These are phyloP conservation scores for Zygothrica quintamaculata DNA, from an alignment of 2,888 invertebrate species.

Conservation along the genomic window DNA sequence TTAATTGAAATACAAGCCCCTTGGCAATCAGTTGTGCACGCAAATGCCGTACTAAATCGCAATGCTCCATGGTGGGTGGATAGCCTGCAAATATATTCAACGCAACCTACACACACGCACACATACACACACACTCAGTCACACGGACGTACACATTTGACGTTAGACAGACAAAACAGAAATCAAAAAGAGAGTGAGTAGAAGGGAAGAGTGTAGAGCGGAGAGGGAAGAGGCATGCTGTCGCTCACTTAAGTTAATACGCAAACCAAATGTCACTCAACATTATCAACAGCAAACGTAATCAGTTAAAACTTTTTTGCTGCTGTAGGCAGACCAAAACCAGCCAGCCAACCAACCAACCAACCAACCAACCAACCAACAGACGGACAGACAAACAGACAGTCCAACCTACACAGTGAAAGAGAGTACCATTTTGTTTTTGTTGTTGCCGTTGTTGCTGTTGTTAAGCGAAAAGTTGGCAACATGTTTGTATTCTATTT, in stretches of 20 bases:
- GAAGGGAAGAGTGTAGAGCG: background rate
- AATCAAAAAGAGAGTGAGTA: background rate
- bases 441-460: slow-evolving; percentile 31
- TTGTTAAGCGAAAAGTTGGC: slow-evolving; percentile 63
- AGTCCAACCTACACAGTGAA: slow-evolving; percentile 18
- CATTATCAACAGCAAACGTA: slow-evolving; percentile 79
- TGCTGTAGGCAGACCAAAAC: slow-evolving; percentile 49
- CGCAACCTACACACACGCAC: slow-evolving; percentile 17
- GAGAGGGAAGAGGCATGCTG: slow-evolving; percentile 39
- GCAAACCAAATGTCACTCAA: slow-evolving; percentile 80
- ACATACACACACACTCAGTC: background rate
- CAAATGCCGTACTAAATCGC: slow-evolving; percentile 60
- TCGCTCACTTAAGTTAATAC: slow-evolving; percentile 80
- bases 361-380: slow-evolving; percentile 26
- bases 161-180: slow-evolving; percentile 11
- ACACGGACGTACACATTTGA: background rate
- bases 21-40: slow-evolving; percentile 65
- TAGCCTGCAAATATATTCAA: slow-evolving; percentile 2
- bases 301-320: slow-evolving; percentile 73
- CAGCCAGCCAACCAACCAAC: slow-evolving; percentile 26
- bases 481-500: slow-evolving; percentile 72
- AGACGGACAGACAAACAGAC: background rate
- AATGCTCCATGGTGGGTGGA: slow-evolving; percentile 18
- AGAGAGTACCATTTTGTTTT: slow-evolving; percentile 2
- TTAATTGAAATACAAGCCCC: slow-evolving; percentile 76